Conservation (phyloP, 2,797 vertebrate genomes). For the Peromyscus attwateri region DNA sequence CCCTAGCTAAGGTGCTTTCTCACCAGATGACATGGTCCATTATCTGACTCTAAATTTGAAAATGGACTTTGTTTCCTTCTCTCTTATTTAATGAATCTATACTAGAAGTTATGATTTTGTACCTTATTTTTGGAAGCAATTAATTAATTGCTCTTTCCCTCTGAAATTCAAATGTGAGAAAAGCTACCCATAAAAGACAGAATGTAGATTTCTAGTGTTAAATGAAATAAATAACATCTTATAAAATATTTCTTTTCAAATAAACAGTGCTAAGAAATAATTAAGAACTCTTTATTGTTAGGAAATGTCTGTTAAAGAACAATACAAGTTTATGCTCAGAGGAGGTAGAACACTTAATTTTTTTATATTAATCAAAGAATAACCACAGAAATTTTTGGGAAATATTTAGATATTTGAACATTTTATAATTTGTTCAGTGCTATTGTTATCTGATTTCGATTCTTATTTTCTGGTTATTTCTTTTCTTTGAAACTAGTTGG, state of each 20-base stretch:
- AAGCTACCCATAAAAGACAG: neutral
- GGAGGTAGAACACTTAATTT: neutral
- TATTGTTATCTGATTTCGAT: neutral
- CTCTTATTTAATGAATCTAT: constrained; percentile 62
- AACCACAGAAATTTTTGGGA: neutral
- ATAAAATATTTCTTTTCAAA: constrained; percentile 43
- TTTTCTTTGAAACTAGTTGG: neutral
- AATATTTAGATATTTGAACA: neutral
- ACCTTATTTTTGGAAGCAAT: constrained; percentile 35
- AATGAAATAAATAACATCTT: constrained; percentile 39
- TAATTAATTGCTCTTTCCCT: constrained; percentile 52
- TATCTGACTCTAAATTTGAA: constrained; percentile 78
- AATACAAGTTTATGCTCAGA: neutral
- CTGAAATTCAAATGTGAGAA: constrained; percentile 54
- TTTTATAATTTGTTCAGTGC: neutral
- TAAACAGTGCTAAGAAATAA: neutral
- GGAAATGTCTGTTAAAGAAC: neutral
- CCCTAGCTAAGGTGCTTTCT: constrained; percentile 74
- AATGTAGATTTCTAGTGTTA: constrained; percentile 39
- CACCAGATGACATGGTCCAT: constrained; percentile 62
- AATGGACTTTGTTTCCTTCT: constrained; percentile 55
- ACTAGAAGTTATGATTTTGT: constrained; percentile 37
- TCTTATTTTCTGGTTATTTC: neutral
- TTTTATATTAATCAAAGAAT: neutral
- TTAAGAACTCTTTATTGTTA: neutral